These are phyloP conservation scores for Odocoileus virginianus DNA, from an alignment of 2,113 vertebrate species.

Conservation along the genomic window DNA sequence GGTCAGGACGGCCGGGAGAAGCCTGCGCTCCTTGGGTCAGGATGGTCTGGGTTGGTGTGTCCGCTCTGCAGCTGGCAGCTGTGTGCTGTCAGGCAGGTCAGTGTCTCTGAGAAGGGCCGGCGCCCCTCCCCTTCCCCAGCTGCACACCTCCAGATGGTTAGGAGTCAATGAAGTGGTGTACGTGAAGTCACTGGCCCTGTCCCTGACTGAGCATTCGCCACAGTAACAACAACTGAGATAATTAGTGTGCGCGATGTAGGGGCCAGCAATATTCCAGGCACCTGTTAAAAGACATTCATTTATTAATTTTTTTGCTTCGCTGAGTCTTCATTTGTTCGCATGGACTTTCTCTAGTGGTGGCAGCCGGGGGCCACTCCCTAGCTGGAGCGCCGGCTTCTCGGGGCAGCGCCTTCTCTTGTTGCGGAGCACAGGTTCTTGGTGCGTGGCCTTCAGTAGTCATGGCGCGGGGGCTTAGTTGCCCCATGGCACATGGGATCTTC, in stretches of 20 bases:
- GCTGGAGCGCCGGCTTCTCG: accelerated
- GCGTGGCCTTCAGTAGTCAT: background rate
- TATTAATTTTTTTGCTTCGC: background rate
- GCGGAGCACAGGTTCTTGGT: background rate
- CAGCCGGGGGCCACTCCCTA: background rate
- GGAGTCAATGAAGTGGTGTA: background rate
- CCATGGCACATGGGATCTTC: background rate
- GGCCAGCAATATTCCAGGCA: background rate
- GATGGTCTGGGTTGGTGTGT: background rate
- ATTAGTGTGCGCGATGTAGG: background rate
- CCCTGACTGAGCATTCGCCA: background rate
- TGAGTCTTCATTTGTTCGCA: background rate
- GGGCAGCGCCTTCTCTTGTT: background rate
- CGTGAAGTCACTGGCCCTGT: too few relatives aligned
- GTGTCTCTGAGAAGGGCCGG: background rate
- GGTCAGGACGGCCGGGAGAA: too few relatives aligned
- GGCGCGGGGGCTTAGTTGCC: accelerated
- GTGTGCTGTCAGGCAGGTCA: background rate
- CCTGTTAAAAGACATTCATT: background rate
- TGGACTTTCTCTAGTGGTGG: background rate
- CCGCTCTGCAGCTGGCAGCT: background rate
- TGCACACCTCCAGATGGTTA: accelerated
- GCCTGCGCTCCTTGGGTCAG: too few relatives aligned
- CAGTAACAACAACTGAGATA: background rate
- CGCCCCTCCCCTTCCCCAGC: accelerated